A percentile compares a stretch with the other conserved stretches of the same genome.
Conservation (phyloP, 2,888 invertebrate species). For the Acheta domesticus region DNA sequence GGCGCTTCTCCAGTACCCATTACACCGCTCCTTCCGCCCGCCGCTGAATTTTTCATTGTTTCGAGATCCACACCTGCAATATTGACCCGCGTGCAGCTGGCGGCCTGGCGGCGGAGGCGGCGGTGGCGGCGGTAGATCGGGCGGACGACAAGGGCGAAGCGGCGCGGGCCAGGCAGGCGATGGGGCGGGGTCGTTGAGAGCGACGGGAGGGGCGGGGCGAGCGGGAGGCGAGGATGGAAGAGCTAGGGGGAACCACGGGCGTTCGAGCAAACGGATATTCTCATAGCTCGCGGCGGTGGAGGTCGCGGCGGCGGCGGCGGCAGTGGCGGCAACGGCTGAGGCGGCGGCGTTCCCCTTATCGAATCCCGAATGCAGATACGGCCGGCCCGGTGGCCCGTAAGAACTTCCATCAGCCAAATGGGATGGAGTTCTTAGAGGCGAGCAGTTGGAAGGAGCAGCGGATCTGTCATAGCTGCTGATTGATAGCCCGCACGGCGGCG, state of each 20-base stretch:
- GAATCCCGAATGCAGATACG: conserved; percentile 18
- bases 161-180: too few relatives aligned
- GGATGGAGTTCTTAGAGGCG: conserved; percentile 10
- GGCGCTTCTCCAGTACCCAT: background rate
- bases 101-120: background rate
- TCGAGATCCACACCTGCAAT: conserved; percentile 2
- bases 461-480: conserved; percentile 18
- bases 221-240: too few relatives aligned
- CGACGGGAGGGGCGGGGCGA: too few relatives aligned
- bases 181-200: too few relatives aligned
- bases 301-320: background rate
- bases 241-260: background rate
- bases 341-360: background rate
- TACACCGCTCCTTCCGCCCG: background rate
- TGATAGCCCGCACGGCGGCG: background rate
- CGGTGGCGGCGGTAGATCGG: background rate
- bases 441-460: conserved; percentile 10
- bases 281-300: background rate
- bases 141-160: background rate
- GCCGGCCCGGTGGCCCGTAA: conserved; percentile 18
- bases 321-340: background rate
- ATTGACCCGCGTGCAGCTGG: background rate
- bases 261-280: background rate
- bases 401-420: conserved; percentile 18
- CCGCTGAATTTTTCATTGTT: conserved; percentile 8